Base-by-base conservation (phyloP, 64 coral and sea anemone genomes). In the Pocillopora verrucosa region DNA sequence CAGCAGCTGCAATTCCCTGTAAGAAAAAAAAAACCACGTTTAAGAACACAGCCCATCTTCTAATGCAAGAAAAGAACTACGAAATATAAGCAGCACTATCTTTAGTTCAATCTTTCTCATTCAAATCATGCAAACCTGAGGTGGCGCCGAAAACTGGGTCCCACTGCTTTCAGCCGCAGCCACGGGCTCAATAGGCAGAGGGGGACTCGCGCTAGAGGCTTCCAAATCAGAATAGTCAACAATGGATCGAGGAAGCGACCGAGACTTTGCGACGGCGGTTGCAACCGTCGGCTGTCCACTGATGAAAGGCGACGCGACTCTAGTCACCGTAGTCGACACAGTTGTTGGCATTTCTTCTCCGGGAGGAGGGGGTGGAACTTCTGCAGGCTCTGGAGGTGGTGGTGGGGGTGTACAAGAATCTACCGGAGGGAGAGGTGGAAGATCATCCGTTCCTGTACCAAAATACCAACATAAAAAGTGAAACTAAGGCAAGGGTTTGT, bases 211-310 rank as follows among this genome's bases (percentile, higher is more conserved):
- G 60, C 56, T 35, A 59, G 45, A 56, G 2, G 70, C 45, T 25
- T 90, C 88, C n/a, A 90, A 81, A 75, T 90, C 88, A 11, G 88
- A 90, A 56, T 90, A 90, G 59, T 90, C 88, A 15, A 90, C 80
- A 9, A 90, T 65, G 73, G 77, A 58, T 73, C 88, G 88, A 26
- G 58, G 9, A 60, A 61, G 38, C 7, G 17, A 16, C 22, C 34
- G 64, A 82, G 57, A 56, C 11, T 72, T 45, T 26, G 36, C 26
- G 60, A 57, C 11, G 5, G 34, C 16, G 63, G 72, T 67, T 17
- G 65, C 3, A 79, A 64, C 60, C 10, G 76, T 76, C 2, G 76
- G 73, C 59, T 76, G 61, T 61, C 24, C 60, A 76, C 69, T 75
- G 5, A 64, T 22, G 64, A 88, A 88, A 11, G 76, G 34, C 6